Base-by-base conservation (phyloP, 2,797 vertebrate species). In the Argyrosomus regius region DNA sequence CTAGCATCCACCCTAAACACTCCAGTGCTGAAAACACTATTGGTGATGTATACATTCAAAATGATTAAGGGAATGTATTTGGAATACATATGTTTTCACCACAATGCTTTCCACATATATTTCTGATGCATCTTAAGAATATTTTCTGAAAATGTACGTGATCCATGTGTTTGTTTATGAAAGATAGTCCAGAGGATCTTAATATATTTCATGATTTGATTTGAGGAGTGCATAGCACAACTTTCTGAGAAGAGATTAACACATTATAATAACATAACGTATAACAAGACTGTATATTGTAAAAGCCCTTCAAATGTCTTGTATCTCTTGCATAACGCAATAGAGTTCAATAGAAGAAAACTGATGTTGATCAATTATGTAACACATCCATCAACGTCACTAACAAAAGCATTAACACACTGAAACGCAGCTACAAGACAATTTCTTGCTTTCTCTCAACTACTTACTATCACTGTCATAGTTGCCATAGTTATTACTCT, bases 401-500 rank as follows among this genome's bases (percentile, higher is more conserved):
- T 28, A 56, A 71, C 45, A 68, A 6, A 57, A 52, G 46, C 46
- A 22, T 75, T 14, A n/a, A 56, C 57, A 28, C 28, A 46, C 43
- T 39, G 59, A 77, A 56, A 73, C 22, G 2, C 26, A 20, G 13
- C 41, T 10, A 54, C 26, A 22, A 43, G 53, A 77, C 61, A 41
- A 49, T 52, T 59, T 71, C 53, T 24, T 64, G 48, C 54, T 75
- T 59, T 72, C 39, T 65, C 24, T 80, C 39, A 53, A 49, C 61
- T 52, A 56, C 69, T 74, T 83, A 89, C 78, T 87, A 83, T 84
- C 85, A 54, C 76, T 88, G 82, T 88, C 83, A 90, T 50, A 82
- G 87, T 86, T 90, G 80, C 84, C 85, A 88, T 83, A 82, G 89
- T 86, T 87, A 93, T 92, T 91, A 88, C 62, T 85, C 82, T 86